These are phyloP conservation scores for Brevimyrus niger DNA, from an alignment of 2,113 vertebrate genomes.

Conservation along the genomic window DNA sequence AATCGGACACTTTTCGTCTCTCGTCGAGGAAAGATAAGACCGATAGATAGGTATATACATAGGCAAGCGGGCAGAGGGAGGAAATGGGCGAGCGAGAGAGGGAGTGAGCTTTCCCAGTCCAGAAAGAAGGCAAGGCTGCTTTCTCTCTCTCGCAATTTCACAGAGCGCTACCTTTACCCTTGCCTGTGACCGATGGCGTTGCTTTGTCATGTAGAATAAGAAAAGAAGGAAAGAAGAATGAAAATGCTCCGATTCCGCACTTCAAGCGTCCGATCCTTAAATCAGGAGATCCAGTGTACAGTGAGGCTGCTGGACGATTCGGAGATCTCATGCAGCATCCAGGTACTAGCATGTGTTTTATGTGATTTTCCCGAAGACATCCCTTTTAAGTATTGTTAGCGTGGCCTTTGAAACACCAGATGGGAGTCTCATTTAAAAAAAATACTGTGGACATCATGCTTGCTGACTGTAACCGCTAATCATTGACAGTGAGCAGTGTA, in stretches of 20 bases:
- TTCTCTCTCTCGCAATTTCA: slow-evolving; percentile 37
- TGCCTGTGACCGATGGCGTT: slow-evolving; percentile 28
- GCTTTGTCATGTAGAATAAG: slow-evolving; percentile 54
- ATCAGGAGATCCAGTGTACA: slow-evolving; percentile 82
- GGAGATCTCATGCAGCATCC: slow-evolving; percentile 85
- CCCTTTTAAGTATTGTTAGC: not conserved
- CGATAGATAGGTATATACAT: not conserved
- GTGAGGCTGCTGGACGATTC: slow-evolving; percentile 86
- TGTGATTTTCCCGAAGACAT: not conserved
- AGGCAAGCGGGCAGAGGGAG: slow-evolving; percentile 7
- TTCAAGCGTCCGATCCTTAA: slow-evolving; percentile 82
- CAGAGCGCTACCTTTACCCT: slow-evolving; percentile 30
- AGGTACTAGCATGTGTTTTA: slow-evolving; percentile 57
- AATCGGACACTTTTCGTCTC: not conserved
- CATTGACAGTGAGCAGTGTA: not conserved
- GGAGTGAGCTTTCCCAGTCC: slow-evolving; percentile 28
- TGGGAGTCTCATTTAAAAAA: not conserved
- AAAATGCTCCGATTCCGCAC: slow-evolving; percentile 93
- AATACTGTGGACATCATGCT: not conserved
- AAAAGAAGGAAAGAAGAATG: slow-evolving; percentile 62
- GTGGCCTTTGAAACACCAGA: not conserved
- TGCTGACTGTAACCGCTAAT: not conserved
- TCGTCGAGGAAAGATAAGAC: not conserved
- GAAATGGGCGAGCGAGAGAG: slow-evolving; percentile 28
- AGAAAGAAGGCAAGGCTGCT: slow-evolving; percentile 27